Conservation (phyloP, 2,113 vertebrate genomes). For the Bubalus kerabau region DNA sequence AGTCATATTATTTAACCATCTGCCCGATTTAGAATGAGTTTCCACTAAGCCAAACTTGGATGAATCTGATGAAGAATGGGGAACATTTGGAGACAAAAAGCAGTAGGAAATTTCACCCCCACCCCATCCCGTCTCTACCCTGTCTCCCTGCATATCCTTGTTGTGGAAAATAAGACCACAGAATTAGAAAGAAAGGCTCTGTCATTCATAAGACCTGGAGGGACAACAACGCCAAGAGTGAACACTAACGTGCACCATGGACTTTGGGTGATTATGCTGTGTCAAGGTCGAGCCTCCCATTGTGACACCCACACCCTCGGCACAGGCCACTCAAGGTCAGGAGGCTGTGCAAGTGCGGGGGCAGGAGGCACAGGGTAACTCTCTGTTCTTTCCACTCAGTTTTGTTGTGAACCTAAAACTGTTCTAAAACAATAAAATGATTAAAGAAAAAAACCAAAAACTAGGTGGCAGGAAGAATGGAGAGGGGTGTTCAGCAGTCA, state of each 20-base stretch:
- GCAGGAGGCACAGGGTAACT: too few species aligned
- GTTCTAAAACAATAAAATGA: neutral
- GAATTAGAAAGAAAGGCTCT: neutral
- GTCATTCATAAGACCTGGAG: neutral
- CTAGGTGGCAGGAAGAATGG: neutral
- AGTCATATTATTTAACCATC: neutral
- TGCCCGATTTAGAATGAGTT: neutral
- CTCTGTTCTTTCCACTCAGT: neutral
- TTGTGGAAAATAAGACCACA: neutral
- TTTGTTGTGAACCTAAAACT: neutral
- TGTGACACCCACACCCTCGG: neutral
- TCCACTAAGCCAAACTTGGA: neutral
- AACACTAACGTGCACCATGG: neutral
- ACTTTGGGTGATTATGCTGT: too few species aligned
- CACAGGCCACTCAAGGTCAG: too few species aligned
- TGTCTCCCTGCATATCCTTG: neutral
- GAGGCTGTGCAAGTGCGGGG: too few species aligned
- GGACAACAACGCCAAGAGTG: neutral
- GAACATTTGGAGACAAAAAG: neutral
- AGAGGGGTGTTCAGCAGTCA: neutral
- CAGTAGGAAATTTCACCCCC: neutral
- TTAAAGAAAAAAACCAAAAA: neutral
- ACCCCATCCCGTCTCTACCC: neutral
- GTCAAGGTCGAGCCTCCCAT: fast-evolving
- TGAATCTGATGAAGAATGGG: neutral